These are phyloP conservation scores for Dioctria rufipes DNA, from an alignment of 2,888 invertebrate species.

Conservation along the genomic window DNA sequence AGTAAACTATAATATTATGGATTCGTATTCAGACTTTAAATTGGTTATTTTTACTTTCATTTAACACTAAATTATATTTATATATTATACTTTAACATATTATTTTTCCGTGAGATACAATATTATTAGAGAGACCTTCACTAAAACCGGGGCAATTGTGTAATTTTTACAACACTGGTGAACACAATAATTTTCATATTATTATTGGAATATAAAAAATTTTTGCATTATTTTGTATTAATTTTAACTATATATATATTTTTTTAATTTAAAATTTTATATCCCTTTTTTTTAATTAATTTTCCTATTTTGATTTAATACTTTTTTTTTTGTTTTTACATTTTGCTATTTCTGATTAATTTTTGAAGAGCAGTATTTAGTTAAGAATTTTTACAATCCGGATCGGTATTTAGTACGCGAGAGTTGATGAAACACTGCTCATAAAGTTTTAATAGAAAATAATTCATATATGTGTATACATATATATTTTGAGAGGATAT, in stretches of 20 bases:
- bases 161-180: constrained; percentile 8
- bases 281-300: too few species aligned
- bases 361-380: constrained; percentile 7
- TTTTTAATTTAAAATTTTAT: too few species aligned
- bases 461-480: constrained; percentile 47
- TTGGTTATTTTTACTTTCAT: too few species aligned
- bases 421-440: constrained; percentile 53
- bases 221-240: neutral
- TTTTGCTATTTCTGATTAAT: neutral
- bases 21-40: too few species aligned
- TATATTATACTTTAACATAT: neutral
- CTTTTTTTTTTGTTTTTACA: too few species aligned
- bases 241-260: neutral
- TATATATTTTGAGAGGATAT: constrained; percentile 37
- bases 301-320: too few species aligned
- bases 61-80: too few species aligned
- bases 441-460: constrained; percentile 53
- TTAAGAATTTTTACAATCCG: constrained; percentile 27
- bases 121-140: neutral
- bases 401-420: constrained; percentile 53
- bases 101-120: neutral
- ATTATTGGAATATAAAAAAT: neutral
- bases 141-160: constrained; percentile 9
- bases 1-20: too few species aligned
- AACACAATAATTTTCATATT: constrained; percentile 7